Evolutionary conservation across 1,140 invertebrate species (phyloP).

Genomic region (Dufourea novaeangliae): DNA sequence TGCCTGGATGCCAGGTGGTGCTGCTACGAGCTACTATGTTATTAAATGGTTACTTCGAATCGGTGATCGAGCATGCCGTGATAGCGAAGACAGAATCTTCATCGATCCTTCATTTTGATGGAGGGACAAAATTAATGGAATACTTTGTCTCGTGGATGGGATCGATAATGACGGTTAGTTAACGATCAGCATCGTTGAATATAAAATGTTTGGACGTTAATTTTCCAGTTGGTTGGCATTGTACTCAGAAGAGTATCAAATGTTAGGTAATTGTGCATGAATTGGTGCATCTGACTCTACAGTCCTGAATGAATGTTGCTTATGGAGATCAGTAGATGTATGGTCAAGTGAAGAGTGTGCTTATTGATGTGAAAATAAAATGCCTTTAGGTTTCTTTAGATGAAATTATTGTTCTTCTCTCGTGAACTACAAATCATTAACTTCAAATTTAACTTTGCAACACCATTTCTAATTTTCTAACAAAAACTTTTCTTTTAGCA

Average conservation of each 20-base stretch:
- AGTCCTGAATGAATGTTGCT: no score
- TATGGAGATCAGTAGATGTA: no score
- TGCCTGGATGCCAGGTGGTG: constrained; percentile 65
- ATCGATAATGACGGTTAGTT: not conserved
- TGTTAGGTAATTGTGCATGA: not conserved
- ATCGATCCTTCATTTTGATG: not conserved
- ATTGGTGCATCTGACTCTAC: not conserved
- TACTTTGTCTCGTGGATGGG: not conserved
- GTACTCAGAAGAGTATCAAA: not conserved
- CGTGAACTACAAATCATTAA: no score
- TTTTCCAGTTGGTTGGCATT: not conserved
- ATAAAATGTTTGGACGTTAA: not conserved
- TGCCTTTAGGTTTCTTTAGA: no score
- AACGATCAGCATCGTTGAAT: not conserved
- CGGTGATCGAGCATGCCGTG: constrained; percentile 45
- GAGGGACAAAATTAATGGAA: constrained; percentile 17
- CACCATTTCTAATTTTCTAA: no score
- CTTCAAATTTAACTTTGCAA: no score
- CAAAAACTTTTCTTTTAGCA: no score
- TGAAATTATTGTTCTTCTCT: no score
- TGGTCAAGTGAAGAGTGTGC: no score
- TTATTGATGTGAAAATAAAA: no score
- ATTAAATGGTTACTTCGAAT: constrained; percentile 71
- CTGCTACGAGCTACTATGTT: constrained; percentile 56
- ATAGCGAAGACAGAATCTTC: constrained; percentile 20